A percentile compares a stretch with the other conserved stretches of the same genome.
Evolutionary conservation across 2,888 invertebrate species (phyloP).

Genomic region (Macrosoma leucophasiata): DNA sequence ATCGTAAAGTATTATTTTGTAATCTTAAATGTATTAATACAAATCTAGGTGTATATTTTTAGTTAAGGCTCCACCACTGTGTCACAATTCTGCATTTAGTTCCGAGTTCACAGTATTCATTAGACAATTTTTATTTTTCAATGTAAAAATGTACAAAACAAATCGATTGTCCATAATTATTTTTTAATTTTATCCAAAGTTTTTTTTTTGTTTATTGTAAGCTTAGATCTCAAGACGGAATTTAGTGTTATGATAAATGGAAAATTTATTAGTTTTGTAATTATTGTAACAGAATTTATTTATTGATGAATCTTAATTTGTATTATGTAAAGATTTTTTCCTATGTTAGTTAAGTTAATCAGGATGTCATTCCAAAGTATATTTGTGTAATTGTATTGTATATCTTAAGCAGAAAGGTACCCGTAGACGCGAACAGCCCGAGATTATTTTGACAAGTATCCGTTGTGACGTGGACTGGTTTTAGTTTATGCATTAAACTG

Average conservation of each 20-base stretch:
- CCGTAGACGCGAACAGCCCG: slow-evolving; percentile 44
- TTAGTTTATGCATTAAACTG: slow-evolving; percentile 65
- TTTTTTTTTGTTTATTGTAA: slow-evolving; percentile 71
- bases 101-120: slow-evolving; percentile 44
- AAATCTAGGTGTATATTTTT: slow-evolving; percentile 35
- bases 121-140: slow-evolving; percentile 40
- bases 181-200: slow-evolving; percentile 72
- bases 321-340: slow-evolving; percentile 60
- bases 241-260: slow-evolving; percentile 51
- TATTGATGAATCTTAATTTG: slow-evolving; percentile 55
- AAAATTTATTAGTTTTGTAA: slow-evolving; percentile 55
- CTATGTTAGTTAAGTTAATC: slow-evolving; percentile 49
- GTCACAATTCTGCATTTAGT: slow-evolving; percentile 61
- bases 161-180: slow-evolving; percentile 55
- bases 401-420: slow-evolving; percentile 40
- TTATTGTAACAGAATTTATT: slow-evolving; percentile 66
- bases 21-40: slow-evolving; percentile 49
- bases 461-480: slow-evolving; percentile 51
- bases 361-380: slow-evolving; percentile 70
- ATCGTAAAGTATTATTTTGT: slow-evolving; percentile 57
- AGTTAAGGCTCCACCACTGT: slow-evolving; percentile 45
- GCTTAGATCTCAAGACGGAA: slow-evolving; percentile 71
- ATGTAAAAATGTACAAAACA: slow-evolving; percentile 72
- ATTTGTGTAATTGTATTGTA: slow-evolving; percentile 46
- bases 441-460: slow-evolving; percentile 52